These are phyloP conservation scores for Pandemis corylana DNA, from an alignment of 2,888 invertebrate genomes.

Conservation along the genomic window DNA sequence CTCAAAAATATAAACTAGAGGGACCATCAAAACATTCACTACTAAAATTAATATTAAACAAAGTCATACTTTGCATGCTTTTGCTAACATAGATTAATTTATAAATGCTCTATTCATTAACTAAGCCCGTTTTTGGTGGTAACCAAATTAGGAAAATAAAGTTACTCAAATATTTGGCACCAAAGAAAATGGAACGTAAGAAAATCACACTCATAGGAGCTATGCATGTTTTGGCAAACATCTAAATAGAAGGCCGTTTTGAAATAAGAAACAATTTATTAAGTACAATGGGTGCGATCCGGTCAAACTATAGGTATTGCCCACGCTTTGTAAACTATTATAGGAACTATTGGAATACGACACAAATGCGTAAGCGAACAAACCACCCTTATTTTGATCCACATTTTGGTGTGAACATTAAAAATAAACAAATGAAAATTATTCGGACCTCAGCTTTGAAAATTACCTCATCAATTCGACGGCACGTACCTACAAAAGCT, in stretches of 20 bases:
- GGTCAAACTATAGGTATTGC: too few species aligned
- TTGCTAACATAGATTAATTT: constrained; percentile 40
- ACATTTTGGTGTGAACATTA: neutral
- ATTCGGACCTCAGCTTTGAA: neutral
- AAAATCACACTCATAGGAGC: constrained; percentile 18
- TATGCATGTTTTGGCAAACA: constrained; percentile 31
- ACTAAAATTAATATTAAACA: constrained; percentile 28
- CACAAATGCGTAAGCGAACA: neutral
- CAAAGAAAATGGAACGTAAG: constrained; percentile 40
- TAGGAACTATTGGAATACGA: neutral
- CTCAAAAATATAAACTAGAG: constrained; percentile 9
- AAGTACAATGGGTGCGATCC: neutral
- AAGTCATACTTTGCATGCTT: constrained; percentile 38
- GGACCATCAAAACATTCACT: constrained; percentile 16
- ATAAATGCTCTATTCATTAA: constrained; percentile 60
- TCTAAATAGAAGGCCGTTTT: constrained; percentile 13
- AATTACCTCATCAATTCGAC: neutral
- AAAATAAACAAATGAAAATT: neutral
- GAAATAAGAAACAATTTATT: neutral
- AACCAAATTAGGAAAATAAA: constrained; percentile 44
- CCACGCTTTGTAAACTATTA: neutral
- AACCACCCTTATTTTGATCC: neutral
- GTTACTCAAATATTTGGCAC: constrained; percentile 51
- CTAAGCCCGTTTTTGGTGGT: constrained; percentile 51
- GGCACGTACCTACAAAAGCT: constrained; percentile 15